These are phyloP conservation scores for Mythimna loreyi DNA, from an alignment of 2,888 invertebrate species.

Conservation along the genomic window DNA sequence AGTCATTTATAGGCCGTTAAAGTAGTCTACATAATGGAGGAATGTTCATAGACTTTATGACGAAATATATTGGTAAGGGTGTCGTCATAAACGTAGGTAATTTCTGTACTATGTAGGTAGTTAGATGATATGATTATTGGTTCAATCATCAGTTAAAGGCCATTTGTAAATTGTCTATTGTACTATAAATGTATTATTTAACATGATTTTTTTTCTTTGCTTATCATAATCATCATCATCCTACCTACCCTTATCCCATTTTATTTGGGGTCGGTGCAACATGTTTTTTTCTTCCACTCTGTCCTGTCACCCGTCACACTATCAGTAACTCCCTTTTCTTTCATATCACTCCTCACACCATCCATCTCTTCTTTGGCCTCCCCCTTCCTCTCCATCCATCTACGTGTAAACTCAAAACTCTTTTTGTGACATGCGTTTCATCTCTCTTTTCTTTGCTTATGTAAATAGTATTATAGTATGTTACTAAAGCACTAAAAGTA, in stretches of 20 bases:
- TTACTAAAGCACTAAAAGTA: no score
- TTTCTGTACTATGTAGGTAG: slow-evolving; percentile 4
- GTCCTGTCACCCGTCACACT: no score
- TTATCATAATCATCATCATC: no score
- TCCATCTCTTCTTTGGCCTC: no score
- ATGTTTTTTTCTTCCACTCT: no score
- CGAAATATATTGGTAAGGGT: background rate
- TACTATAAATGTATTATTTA: slow-evolving; percentile 16
- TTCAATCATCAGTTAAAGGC: background rate
- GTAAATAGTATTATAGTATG: background rate
- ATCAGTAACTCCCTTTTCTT: no score
- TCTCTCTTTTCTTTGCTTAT: background rate
- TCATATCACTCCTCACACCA: no score
- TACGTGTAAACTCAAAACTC: no score
- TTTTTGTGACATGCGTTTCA: no score
- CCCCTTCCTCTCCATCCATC: no score
- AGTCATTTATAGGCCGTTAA: slow-evolving; percentile 11
- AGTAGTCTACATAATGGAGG: background rate
- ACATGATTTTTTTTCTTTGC: slow-evolving; percentile 14
- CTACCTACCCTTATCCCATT: no score
- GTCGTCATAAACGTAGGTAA: background rate
- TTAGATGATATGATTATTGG: background rate
- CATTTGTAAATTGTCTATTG: background rate
- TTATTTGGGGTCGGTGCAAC: no score
- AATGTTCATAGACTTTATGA: background rate